These are phyloP conservation scores for Myxocyprinus asiaticus DNA, from an alignment of 2,113 vertebrate species.

Conservation along the genomic window DNA sequence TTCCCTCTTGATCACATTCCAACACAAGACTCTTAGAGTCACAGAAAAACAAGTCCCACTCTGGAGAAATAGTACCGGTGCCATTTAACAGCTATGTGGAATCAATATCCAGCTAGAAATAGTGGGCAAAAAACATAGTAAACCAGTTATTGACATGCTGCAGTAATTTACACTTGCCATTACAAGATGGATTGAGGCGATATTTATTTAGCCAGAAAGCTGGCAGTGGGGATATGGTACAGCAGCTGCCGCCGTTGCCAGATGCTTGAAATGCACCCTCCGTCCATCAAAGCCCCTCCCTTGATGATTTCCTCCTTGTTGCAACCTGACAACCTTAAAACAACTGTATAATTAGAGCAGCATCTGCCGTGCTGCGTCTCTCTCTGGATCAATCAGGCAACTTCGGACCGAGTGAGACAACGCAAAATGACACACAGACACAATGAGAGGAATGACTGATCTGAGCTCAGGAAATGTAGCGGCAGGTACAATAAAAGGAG, in stretches of 20 bases:
- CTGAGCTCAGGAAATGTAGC: conserved; percentile 6
- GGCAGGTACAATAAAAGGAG: conserved; percentile 19
- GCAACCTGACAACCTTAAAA: conserved; percentile 81
- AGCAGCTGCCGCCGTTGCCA: conserved; percentile 76
- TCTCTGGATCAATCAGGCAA: conserved; percentile 61
- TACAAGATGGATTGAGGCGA: conserved; percentile 76
- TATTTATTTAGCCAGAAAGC: conserved; percentile 80
- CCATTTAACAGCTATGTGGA: conserved; percentile 75
- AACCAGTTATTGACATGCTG: conserved; percentile 80
- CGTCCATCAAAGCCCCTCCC: conserved; percentile 72
- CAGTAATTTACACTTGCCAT: conserved; percentile 80
- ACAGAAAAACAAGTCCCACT: conserved; percentile 55
- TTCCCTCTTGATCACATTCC: conserved; percentile 12
- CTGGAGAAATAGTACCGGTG: conserved; percentile 62
- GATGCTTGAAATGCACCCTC: conserved; percentile 77
- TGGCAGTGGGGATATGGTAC: conserved; percentile 71
- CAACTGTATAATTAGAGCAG: conserved; percentile 81
- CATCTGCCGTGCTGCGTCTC: conserved; percentile 72
- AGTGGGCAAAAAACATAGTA: conserved; percentile 73
- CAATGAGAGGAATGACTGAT: not conserved
- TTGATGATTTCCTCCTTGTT: conserved; percentile 72
- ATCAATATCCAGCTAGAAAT: conserved; percentile 79
- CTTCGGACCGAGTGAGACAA: not conserved
- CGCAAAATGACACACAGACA: conserved; percentile 35
- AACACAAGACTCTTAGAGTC: conserved; percentile 22